Conservation (phyloP, 2,888 invertebrate genomes). For the Oasisia sp. region DNA sequence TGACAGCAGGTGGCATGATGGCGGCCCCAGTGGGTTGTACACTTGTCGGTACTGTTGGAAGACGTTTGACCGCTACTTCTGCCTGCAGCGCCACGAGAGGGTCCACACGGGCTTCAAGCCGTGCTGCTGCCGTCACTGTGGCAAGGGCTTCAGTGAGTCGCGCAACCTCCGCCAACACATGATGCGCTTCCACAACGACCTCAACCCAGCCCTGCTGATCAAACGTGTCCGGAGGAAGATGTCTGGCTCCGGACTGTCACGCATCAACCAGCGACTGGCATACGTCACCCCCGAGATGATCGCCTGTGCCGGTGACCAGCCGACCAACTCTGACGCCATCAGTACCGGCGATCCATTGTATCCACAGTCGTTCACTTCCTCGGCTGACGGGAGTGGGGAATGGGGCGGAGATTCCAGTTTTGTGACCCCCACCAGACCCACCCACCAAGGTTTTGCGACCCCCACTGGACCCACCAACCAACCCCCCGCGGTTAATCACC, state of each 20-base stretch:
- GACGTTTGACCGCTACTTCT: conserved; percentile 61
- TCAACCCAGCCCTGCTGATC: conserved; percentile 14
- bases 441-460: neutral
- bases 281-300: conserved; percentile 27
- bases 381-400: neutral
- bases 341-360: neutral
- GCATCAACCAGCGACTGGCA: conserved; percentile 23
- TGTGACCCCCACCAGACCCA: neutral
- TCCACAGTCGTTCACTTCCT: neutral
- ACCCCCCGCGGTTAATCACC: neutral
- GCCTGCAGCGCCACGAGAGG: conserved; percentile 64
- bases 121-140: conserved; percentile 63
- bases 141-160: conserved; percentile 63
- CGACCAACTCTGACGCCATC: neutral
- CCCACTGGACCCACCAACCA: neutral
- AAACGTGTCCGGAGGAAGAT: neutral
- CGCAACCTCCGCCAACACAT: conserved; percentile 64
- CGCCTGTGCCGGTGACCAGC: neutral
- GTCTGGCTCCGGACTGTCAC: neutral
- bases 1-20: neutral
- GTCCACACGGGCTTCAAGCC: conserved; percentile 64
- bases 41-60: conserved; percentile 61
- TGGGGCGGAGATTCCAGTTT: neutral
- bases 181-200: conserved; percentile 57
- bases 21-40: neutral